phyloP scores from a whole-genome alignment of 1,140 invertebrate genomes.

The Drosophila quadrilineata region DNA sequence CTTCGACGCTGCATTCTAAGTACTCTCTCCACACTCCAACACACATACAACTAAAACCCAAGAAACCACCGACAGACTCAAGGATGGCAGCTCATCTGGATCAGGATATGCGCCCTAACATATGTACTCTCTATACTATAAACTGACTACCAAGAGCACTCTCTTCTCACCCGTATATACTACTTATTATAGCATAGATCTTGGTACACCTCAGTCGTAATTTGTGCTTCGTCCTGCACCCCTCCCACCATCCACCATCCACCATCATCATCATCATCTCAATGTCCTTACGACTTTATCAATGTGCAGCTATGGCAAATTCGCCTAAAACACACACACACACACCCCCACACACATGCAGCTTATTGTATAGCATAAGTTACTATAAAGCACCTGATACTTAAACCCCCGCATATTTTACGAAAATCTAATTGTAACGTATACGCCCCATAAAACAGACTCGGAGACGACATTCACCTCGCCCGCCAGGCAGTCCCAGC shows the following conservation, averaged over 20 bases:
- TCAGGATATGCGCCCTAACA: too few relatives aligned
- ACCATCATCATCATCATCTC: conserved; percentile 9
- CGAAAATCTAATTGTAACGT: conserved; percentile 10
- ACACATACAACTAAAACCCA: conserved; percentile 18
- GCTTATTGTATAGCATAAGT: conserved; percentile 58
- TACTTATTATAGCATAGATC: too few relatives aligned
- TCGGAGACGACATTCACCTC: conserved; percentile 80
- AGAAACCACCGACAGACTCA: conserved; percentile 43
- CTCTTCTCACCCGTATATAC: too few relatives aligned
- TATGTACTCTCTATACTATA: too few relatives aligned
- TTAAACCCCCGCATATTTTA: background rate
- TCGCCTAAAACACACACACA: conserved; percentile 29
- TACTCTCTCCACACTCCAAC: conserved; percentile 22
- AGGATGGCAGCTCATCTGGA: too few relatives aligned
- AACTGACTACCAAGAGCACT: too few relatives aligned
- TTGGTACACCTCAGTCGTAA: too few relatives aligned
- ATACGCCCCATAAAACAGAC: conserved; percentile 39
- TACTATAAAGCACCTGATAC: conserved; percentile 9
- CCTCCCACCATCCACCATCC: background rate
- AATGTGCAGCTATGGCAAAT: conserved; percentile 44
- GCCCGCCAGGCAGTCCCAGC: conserved; percentile 46
- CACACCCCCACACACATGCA: conserved; percentile 24
- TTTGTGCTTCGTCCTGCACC: conserved; percentile 12
- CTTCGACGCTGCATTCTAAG: conserved; percentile 68
- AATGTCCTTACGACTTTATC: too few relatives aligned